A percentile compares a stretch with the other conserved stretches of the same genome.
Evolutionary conservation across 30 jellyfish, hydroid and myxozoan genomes (phyloP).

Genomic region (Nemopilema nomurai): DNA sequence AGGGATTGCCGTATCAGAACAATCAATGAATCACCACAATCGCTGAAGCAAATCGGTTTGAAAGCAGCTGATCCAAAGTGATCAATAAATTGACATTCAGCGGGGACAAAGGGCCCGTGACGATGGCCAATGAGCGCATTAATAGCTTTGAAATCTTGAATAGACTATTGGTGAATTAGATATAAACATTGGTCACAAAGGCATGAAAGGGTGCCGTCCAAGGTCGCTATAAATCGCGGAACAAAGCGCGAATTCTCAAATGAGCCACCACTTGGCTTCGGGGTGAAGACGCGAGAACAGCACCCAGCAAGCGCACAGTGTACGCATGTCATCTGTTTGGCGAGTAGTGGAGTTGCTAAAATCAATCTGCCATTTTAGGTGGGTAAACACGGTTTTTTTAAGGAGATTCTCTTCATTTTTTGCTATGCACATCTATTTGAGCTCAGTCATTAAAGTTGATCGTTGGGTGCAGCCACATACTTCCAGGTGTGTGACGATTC

Average conservation of each 20-base stretch:
- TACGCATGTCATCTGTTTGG: background rate
- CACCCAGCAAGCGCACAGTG: background rate
- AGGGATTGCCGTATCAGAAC: background rate
- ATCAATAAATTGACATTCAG: background rate
- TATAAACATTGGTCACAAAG: background rate
- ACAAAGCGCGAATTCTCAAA: background rate
- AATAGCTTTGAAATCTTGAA: background rate
- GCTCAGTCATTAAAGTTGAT: too few relatives aligned
- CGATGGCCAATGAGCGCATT: slow-evolving; percentile 5
- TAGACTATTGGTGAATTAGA: background rate
- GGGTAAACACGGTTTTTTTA: too few relatives aligned
- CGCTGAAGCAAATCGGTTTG: background rate
- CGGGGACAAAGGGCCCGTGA: slow-evolving; percentile 3
- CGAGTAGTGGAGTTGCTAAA: background rate
- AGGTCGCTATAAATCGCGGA: background rate
- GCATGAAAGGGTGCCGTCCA: background rate
- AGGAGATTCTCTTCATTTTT: too few relatives aligned
- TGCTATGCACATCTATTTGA: too few relatives aligned
- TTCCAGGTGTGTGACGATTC: too few relatives aligned
- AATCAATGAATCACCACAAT: background rate
- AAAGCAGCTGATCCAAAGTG: slow-evolving; percentile 9
- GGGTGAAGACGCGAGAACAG: background rate
- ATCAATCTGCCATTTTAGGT: too few relatives aligned
- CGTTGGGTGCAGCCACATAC: too few relatives aligned
- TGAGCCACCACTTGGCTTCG: background rate